Evolutionary conservation across 1,140 invertebrate genomes (phyloP), one percentile per base, ranked within the genome.

Genomic region (Hermetia illucens): DNA sequence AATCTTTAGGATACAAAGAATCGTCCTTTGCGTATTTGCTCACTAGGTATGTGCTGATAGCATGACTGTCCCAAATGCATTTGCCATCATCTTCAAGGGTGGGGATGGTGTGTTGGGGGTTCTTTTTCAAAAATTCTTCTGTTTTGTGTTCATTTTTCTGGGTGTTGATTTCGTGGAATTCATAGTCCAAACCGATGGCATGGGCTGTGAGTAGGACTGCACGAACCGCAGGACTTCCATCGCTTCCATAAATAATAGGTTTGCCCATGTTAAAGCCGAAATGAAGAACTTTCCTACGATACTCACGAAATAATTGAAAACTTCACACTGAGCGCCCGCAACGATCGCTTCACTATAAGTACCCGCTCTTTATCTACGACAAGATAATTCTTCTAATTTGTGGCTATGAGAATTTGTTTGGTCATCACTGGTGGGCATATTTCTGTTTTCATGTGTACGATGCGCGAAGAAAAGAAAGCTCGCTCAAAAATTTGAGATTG

Each of bases 21-120:
- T 68, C 70, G 38, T 74, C 65, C 44, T 69, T 71, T 0, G 63
- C 71, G 46, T 77, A 79, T 47, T 71, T 71, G 40, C 66, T 68
- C 3, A 66, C 72, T 34, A 78, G 55, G 49, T 79, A 79, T 21
- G 60, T 56, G 38, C 71, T 64, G 34, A 78, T 76, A 15, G 72
- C 66, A n/a, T 58, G 51, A 50, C 69, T 70, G 52, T 72, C 70
- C 56, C 66, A 73, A 32, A 79, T 39, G 25, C 70, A 50, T 45
- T 77, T 75, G 5, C 72, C 75, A 41, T 72, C 59, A 41, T 79
- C 77, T 21, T 71, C 66, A 8, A 79, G 58, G 0, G 72, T 75
- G 4, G 76, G 76, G 24, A 80, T 53, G n/a, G 65, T 68, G 36
- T 77, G 74, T 39, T 75, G 72, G 20, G 74, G 73, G 62, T 78